Evolutionary conservation across 2,888 invertebrate genomes (phyloP), one percentile per base, ranked within the genome.

Genomic region (Margaritifera margaritifera): DNA sequence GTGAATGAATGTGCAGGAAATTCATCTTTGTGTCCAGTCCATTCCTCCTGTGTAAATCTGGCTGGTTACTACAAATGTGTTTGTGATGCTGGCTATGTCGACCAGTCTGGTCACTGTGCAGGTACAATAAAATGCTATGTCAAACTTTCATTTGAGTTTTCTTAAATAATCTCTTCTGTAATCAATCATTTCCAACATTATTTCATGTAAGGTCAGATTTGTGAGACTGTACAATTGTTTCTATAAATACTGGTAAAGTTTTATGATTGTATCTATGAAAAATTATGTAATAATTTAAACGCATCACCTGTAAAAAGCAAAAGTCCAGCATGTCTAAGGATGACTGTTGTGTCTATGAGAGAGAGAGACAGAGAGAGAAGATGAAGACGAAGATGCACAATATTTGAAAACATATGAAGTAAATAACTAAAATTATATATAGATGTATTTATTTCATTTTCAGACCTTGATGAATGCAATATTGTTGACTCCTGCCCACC

Each of bases 11-110:
- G 79, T 53, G 22, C 53, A 27, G 54, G 51, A 8, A 50, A 64
- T 55, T 64, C 64, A 31, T 71, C 64, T 22, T 27, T 64, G 4
- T 80, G 80, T 62, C 77, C 73, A 15, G 56, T 64, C 5, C 64
- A 75, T 22, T 76, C 80, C 1, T 25, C 54, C 19, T 80, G 80
- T 66, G 62, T 27, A 20, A 77, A 73, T 27, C 70, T 63, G 15
- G 69, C 56, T 22, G 74, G 72, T 5, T 67, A 70, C 55, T 78
- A 73, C 51, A 53, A n/a, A 6, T 80, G 80, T 67, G 56, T 53
- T 1, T 79, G 78, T 67, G 62, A 63, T 55, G 55, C n/a, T 50
- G 74, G 74, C 53, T 74, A 61, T 52, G 52, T 50, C 5, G 64
- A 66, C 62, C 51, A 67, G 1, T 24, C 60, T 27, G 50, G 55